Evolutionary conservation across 2,797 vertebrate species (phyloP).

Genomic region (Rhincodon typus): DNA sequence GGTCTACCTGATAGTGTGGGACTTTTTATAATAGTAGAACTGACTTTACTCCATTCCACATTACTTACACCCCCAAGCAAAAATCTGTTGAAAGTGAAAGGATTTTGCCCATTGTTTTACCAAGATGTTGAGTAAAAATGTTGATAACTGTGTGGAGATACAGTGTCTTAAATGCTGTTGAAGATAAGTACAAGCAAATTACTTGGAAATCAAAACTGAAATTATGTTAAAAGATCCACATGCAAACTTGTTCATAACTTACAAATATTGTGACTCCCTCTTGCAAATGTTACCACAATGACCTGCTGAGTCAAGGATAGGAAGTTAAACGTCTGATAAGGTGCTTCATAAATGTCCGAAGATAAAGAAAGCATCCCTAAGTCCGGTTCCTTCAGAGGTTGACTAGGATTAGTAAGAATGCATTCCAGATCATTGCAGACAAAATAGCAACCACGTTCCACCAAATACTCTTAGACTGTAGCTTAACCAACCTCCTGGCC

Average conservation of each 20-base stretch:
- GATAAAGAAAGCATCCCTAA: slow-evolving; percentile 56
- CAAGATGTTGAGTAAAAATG: neutral
- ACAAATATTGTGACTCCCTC: neutral
- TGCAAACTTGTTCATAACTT: neutral
- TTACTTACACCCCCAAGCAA: neutral
- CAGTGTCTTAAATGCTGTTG: neutral
- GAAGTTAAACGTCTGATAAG: slow-evolving; percentile 55
- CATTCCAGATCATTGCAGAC: neutral
- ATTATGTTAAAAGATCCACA: slow-evolving; percentile 26
- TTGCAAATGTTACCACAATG: slow-evolving; percentile 51
- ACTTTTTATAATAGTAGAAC: neutral
- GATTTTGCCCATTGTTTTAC: neutral
- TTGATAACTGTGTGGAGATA: neutral
- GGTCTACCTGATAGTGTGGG: neutral
- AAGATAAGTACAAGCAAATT: slow-evolving; percentile 5
- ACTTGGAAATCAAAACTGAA: slow-evolving; percentile 31
- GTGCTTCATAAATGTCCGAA: slow-evolving; percentile 47
- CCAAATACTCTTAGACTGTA: neutral
- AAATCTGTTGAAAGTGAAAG: neutral
- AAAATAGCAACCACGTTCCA: neutral
- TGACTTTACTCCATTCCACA: neutral
- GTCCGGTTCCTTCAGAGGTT: slow-evolving; percentile 46
- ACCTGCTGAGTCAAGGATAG: slow-evolving; percentile 49
- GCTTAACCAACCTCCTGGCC: neutral
- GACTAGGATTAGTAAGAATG: neutral